Conservation (phyloP, 2,797 vertebrate species). For the Semaprochilodus insignis region DNA sequence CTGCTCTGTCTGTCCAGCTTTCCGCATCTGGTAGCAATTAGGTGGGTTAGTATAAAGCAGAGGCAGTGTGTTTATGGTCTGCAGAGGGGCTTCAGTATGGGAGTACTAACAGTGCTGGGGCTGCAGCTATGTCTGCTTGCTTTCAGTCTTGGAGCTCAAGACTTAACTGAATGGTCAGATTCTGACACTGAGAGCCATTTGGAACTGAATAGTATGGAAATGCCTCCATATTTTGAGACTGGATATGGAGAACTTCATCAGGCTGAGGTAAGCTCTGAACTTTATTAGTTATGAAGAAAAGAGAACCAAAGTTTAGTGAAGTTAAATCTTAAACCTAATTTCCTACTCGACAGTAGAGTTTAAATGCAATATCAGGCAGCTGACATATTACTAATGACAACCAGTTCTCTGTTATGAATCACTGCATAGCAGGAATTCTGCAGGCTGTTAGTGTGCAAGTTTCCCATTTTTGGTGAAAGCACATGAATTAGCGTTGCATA, state of each 20-base stretch:
- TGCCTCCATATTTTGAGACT: background rate
- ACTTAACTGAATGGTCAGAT: background rate
- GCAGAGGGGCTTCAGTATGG: conserved; percentile 59
- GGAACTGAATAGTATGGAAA: background rate
- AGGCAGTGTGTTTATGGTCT: conserved; percentile 1
- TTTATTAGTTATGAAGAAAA: background rate
- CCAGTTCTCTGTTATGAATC: background rate
- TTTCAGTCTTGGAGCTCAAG: conserved; percentile 18
- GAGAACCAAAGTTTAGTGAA: background rate
- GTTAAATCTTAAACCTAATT: background rate
- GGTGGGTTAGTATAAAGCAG: conserved; percentile 55
- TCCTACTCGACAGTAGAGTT: background rate
- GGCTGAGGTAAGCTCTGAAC: conserved; percentile 19
- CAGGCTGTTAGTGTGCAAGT: background rate
- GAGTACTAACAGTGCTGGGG: conserved; percentile 58
- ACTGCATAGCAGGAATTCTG: background rate
- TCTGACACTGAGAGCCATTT: conserved; percentile 19
- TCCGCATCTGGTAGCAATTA: conserved; percentile 42
- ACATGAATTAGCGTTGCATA: background rate
- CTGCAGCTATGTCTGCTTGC: conserved; percentile 61
- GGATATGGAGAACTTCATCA: background rate
- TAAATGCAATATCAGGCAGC: background rate
- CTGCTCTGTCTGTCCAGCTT: conserved; percentile 19
- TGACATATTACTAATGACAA: background rate
- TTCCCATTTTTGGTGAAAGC: background rate